A percentile compares a stretch with the other conserved stretches of the same genome.
phyloP scores from a whole-genome alignment of 2,888 invertebrate genomes.

The Eudasyphora cyanicolor region DNA sequence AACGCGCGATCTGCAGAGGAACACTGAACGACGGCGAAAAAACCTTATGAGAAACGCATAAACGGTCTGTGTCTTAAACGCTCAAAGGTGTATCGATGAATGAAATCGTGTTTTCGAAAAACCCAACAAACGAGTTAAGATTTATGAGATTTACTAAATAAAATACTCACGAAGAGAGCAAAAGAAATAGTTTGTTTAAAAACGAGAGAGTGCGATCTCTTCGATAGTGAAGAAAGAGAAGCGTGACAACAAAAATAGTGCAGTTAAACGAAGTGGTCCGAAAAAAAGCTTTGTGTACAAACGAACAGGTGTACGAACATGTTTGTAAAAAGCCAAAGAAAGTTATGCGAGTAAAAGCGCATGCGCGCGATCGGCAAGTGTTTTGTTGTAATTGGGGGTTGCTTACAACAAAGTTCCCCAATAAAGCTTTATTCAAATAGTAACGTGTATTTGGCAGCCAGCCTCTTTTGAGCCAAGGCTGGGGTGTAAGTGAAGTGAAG shows the following conservation, averaged over 20 bases:
- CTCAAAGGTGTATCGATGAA: conserved; percentile 44
- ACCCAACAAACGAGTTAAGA: conserved; percentile 3
- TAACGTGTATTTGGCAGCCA: no score
- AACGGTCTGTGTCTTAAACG: conserved; percentile 36
- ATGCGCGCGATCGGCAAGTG: background rate
- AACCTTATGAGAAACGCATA: background rate
- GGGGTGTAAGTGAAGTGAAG: no score
- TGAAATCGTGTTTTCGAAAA: conserved; percentile 59
- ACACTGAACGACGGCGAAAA: conserved; percentile 21
- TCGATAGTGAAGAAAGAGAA: conserved; percentile 11
- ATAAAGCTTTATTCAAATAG: background rate
- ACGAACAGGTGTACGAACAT: background rate
- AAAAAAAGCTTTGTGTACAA: background rate
- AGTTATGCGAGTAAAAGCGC: background rate
- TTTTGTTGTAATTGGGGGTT: background rate
- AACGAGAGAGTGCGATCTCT: background rate
- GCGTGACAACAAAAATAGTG: background rate
- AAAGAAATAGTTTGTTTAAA: no score
- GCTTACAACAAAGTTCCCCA: background rate
- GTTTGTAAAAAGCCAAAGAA: conserved; percentile 13
- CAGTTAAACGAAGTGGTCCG: background rate
- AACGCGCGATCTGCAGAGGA: background rate
- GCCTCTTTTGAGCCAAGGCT: no score
- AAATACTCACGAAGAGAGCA: conserved; percentile 7
- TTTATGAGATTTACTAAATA: background rate